A percentile compares a stretch with the other conserved stretches of the same genome.
Conservation (phyloP, 2,797 vertebrate genomes). For the Pelochelys cantorii region DNA sequence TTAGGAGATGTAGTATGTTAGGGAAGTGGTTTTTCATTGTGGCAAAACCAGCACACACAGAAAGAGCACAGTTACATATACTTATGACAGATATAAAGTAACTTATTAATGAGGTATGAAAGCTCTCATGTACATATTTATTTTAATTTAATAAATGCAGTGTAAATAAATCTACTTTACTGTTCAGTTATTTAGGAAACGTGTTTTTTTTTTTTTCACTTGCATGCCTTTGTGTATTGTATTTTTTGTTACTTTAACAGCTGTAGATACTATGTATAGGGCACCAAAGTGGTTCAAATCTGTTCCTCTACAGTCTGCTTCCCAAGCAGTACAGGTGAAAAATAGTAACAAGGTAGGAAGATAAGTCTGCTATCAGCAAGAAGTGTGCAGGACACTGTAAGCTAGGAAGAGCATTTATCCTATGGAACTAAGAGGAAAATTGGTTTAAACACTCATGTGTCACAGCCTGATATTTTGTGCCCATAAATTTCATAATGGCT, state of each 20-base stretch:
- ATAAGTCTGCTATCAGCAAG: background rate
- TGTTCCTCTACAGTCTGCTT: background rate
- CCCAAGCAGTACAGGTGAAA: background rate
- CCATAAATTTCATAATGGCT: background rate
- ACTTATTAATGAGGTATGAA: background rate
- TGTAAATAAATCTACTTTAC: background rate
- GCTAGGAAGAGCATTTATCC: background rate
- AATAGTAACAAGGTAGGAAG: background rate
- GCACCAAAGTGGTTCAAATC: background rate
- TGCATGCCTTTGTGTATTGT: background rate
- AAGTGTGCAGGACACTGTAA: accelerated
- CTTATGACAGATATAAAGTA: too few relatives aligned
- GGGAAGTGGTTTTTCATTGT: background rate
- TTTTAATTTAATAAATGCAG: background rate
- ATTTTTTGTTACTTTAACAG: background rate
- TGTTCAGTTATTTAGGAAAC: background rate
- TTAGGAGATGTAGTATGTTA: background rate
- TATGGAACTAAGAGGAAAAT: background rate
- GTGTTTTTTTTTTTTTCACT: background rate
- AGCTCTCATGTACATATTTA: background rate
- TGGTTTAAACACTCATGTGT: background rate
- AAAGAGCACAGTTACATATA: background rate
- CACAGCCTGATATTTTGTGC: background rate
- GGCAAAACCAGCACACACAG: background rate
- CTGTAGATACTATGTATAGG: background rate